Evolutionary conservation across 2,797 vertebrate genomes (phyloP).

Genomic region (Diplodus sargus): DNA sequence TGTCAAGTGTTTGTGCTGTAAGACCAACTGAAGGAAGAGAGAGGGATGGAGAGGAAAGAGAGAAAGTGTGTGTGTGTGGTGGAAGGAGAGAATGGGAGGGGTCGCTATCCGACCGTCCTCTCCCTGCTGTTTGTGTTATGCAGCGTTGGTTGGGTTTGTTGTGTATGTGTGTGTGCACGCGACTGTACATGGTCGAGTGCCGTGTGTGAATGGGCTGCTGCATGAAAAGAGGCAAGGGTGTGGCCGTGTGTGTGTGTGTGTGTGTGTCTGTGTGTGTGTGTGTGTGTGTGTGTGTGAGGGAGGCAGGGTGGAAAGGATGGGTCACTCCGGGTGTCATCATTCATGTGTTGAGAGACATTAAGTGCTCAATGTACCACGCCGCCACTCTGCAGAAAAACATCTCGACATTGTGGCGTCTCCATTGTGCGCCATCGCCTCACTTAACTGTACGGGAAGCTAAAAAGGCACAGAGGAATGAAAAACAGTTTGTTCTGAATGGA

Average conservation of each 20-base stretch:
- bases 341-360: constrained; percentile 16
- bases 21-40: constrained; percentile 65
- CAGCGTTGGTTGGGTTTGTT: not conserved
- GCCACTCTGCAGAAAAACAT: not conserved
- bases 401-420: not conserved
- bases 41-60: constrained; percentile 30
- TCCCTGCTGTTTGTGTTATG: constrained; percentile 37
- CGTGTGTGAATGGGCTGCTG: constrained; percentile 26
- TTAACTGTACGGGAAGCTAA: not conserved
- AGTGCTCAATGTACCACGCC: not conserved
- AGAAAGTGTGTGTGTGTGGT: constrained; percentile 1
- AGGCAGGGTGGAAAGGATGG: not conserved
- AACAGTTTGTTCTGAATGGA: not conserved
- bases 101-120: constrained; percentile 38
- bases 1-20: constrained; percentile 72
- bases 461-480: not conserved
- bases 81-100: constrained; percentile 29
- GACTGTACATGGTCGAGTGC: constrained; percentile 21
- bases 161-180: constrained; percentile 1
- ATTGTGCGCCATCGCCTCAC: not conserved
- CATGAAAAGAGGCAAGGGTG: constrained; percentile 36
- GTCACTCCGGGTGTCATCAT: constrained; percentile 28
- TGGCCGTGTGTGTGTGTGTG: no score
- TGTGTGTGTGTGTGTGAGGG: constrained; percentile 4
- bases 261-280: constrained; percentile 16